Evolutionary conservation across 2,113 vertebrate genomes (phyloP).

Genomic region (Pseudorhombus dupliciocellatus): DNA sequence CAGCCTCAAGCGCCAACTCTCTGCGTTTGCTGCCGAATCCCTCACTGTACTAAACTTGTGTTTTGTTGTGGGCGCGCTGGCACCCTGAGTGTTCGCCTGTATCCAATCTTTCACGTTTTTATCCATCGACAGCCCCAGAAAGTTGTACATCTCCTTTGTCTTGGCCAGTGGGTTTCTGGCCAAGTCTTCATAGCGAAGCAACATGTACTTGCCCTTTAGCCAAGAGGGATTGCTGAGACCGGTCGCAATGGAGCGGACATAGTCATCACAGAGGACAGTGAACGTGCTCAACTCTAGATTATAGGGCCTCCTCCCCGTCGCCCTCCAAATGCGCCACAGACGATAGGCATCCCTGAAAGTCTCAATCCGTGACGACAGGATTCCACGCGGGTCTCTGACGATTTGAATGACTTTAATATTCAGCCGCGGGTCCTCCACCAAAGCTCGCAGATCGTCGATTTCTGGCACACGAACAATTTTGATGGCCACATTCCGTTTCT

Average conservation of each 20-base stretch:
- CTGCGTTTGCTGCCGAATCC: constrained; percentile 92
- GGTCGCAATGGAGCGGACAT: constrained; percentile 90
- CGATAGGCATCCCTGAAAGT: constrained; percentile 96
- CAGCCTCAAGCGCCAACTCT: constrained; percentile 95
- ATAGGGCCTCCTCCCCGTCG: constrained; percentile 91
- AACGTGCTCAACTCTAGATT: constrained; percentile 92
- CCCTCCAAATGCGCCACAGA: constrained; percentile 96
- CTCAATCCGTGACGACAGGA: constrained; percentile 93
- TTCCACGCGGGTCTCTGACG: constrained; percentile 93
- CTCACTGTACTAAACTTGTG: constrained; percentile 95
- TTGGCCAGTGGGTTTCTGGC: constrained; percentile 92
- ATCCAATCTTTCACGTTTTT: constrained; percentile 93
- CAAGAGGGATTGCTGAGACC: constrained; percentile 89
- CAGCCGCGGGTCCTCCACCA: constrained; percentile 93
- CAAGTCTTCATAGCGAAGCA: constrained; percentile 96
- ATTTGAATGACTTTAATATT: constrained; percentile 97
- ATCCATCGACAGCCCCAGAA: constrained; percentile 91
- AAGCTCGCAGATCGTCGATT: constrained; percentile 88
- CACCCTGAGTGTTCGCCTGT: constrained; percentile 92
- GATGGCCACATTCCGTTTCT: constrained; percentile 90
- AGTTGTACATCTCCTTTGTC: constrained; percentile 94
- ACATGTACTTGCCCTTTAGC: constrained; percentile 97
- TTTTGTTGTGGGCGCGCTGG: constrained; percentile 88
- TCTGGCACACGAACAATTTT: constrained; percentile 94
- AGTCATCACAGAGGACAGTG: constrained; percentile 94